Evolutionary conservation across 2,888 invertebrate species (phyloP).

Genomic region (Branchellion lobata): DNA sequence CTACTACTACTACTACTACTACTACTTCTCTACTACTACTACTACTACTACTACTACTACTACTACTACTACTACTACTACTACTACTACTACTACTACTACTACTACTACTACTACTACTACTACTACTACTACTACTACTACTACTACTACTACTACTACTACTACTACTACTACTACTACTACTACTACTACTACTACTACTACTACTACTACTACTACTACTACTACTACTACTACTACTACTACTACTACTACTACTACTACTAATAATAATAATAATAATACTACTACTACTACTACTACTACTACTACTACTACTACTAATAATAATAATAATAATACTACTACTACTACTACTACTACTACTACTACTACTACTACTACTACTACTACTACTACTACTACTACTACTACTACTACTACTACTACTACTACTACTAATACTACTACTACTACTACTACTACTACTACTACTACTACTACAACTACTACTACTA

Average conservation of each 20-base stretch:
- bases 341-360: too few relatives aligned
- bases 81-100: not conserved
- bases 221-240: not conserved
- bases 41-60: constrained; percentile 33
- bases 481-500: not conserved
- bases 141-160: too few relatives aligned
- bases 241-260: not conserved
- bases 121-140: not conserved
- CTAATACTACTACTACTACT: too few relatives aligned
- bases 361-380: not conserved
- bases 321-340: too few relatives aligned
- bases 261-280: too few relatives aligned
- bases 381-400: not conserved
- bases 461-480: too few relatives aligned
- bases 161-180: too few relatives aligned
- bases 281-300: too few relatives aligned
- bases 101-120: not conserved
- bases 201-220: not conserved
- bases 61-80: not conserved
- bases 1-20: constrained; percentile 32
- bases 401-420: too few relatives aligned
- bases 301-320: too few relatives aligned
- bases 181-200: not conserved
- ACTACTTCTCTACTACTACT: constrained; percentile 25
- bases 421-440: too few relatives aligned